Evolutionary conservation across 2,797 vertebrate genomes (phyloP).

Genomic region (Atherinosoma microstoma): DNA sequence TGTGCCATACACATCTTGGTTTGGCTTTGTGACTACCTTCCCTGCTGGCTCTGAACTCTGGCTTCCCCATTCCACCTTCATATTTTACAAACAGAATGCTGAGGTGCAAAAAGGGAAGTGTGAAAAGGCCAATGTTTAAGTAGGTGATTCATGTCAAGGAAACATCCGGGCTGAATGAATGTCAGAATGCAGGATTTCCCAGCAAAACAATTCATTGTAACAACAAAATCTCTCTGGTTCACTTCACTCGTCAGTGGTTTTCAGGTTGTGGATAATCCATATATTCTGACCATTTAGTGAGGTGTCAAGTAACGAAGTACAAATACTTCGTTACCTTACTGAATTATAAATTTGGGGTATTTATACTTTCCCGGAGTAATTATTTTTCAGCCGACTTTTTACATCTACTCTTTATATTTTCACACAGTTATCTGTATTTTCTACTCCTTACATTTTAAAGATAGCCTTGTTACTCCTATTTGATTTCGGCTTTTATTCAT

Average conservation of each 20-base stretch:
- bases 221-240: not conserved
- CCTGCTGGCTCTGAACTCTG: not conserved
- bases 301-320: no score
- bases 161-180: not conserved
- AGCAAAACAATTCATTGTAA: not conserved
- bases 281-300: not conserved
- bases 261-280: not conserved
- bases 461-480: no score
- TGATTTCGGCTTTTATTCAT: no score
- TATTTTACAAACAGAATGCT: no score
- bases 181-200: not conserved
- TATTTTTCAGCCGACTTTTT: no score
- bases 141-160: not conserved
- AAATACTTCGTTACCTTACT: no score
- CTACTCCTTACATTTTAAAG: no score
- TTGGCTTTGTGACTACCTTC: not conserved
- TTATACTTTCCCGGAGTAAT: no score
- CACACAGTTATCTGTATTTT: no score
- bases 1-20: not conserved
- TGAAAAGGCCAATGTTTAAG: not conserved
- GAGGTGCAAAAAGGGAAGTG: not conserved
- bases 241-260: not conserved
- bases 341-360: no score
- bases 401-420: no score
- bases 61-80: no score